Percentiles rank a stretch among this genome's conserved stretches.
phyloP scores from a whole-genome alignment of 2,888 invertebrate genomes.

The Apeira syringaria region DNA sequence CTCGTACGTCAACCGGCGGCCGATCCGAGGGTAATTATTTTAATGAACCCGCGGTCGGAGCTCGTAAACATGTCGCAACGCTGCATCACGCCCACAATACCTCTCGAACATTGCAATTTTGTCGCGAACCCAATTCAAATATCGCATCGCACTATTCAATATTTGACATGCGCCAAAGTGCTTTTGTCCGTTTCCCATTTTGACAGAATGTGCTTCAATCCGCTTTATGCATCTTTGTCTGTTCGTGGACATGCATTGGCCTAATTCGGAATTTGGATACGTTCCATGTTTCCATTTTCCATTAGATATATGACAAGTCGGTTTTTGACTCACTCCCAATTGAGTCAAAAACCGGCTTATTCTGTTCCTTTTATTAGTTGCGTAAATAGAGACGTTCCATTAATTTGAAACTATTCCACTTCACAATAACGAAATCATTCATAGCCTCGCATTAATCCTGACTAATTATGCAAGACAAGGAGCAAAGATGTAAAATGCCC shows the following conservation, averaged over 20 bases:
- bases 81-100: conserved; percentile 54
- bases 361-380: conserved; percentile 7
- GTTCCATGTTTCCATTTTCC: conserved; percentile 29
- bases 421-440: conserved; percentile 69
- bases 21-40: conserved; percentile 57
- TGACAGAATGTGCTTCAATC: conserved; percentile 16
- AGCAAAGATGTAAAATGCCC: conserved; percentile 78
- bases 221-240: conserved; percentile 33
- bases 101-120: conserved; percentile 46
- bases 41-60: conserved; percentile 53
- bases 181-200: conserved; percentile 26
- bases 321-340: conserved; percentile 9
- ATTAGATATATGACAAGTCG: conserved; percentile 11
- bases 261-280: conserved; percentile 32
- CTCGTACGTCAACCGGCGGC: conserved; percentile 46
- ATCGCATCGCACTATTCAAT: conserved; percentile 23
- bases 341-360: too few relatives aligned
- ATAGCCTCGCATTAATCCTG: conserved; percentile 76
- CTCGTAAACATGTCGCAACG: conserved; percentile 52
- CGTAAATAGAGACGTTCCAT: conserved; percentile 6
- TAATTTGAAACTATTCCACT: conserved; percentile 48
- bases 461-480: conserved; percentile 79
- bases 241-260: conserved; percentile 25
- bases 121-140: conserved; percentile 41
- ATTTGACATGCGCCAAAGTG: conserved; percentile 24